Evolutionary conservation across 2,113 vertebrate genomes (phyloP), one percentile per base, ranked within the genome.

Genomic region (Jaculus jaculus): DNA sequence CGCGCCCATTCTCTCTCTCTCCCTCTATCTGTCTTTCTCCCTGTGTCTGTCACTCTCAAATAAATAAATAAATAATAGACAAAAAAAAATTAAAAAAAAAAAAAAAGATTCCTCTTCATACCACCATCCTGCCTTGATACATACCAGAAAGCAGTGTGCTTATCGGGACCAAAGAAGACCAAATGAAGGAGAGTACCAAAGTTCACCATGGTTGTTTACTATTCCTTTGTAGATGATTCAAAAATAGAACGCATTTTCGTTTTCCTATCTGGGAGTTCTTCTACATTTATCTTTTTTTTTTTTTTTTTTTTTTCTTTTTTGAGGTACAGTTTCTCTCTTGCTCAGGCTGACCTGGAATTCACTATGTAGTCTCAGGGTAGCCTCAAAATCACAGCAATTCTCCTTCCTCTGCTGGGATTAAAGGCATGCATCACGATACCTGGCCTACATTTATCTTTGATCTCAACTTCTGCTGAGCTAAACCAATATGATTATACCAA

Each of bases 391-490:
- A 47, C 42, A 47, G 42, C 42, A 47, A 47, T 47, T n/a, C n/a
- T n/a, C n/a, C n/a, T n/a, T n/a, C 42, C 42, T 47, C 42, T 47
- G 42, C 42, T 47, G 42, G 42, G 42, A 47, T 47, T 8, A 47
- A 47, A 47, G 8, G 42, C 42, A 47, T 47, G 42, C 8, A 8
- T 47, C 42, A 47, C 42, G 5, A 47, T 8, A 47, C 42, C 42
- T 8, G 8, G 42, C 42, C 42, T 47, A n/a, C 34, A 60, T 47
- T 69, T 37, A 42, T 68, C 39, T 75, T 77, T 84, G 60, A 54
- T 84, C 66, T 91, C 61, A 71, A 60, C 87, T 92, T 86, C 74
- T 58, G 0, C 23, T 74, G 23, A 34, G 80, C 73, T 94, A 86
- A 42, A 73, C 18, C 82, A 51, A 79, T 88, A 23, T 32, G 34